Evolutionary conservation across 2,113 vertebrate species (phyloP).

Genomic region (Copsychus sechellarum): DNA sequence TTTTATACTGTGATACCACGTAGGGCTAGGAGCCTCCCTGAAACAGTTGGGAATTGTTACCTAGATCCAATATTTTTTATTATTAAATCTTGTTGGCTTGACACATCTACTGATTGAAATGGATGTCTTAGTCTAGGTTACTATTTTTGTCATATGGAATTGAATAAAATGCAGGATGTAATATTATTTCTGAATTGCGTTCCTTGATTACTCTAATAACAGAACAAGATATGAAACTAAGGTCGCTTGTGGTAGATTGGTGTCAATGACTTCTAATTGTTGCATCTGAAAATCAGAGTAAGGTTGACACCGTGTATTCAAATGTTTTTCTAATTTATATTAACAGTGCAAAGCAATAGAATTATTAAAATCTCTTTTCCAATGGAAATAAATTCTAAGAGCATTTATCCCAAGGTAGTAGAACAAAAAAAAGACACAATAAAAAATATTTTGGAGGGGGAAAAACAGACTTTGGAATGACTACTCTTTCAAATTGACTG

Average conservation of each 20-base stretch:
- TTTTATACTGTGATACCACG: slow-evolving; percentile 80
- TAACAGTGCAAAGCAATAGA: slow-evolving; percentile 4
- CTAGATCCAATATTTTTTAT: slow-evolving; percentile 82
- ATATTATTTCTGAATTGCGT: slow-evolving; percentile 73
- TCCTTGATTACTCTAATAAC: slow-evolving; percentile 69
- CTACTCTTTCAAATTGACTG: not conserved
- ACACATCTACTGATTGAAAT: slow-evolving; percentile 81
- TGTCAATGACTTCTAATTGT: slow-evolving; percentile 10
- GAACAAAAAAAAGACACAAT: not conserved
- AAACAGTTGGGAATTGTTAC: slow-evolving; percentile 70
- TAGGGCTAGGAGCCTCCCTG: slow-evolving; percentile 72
- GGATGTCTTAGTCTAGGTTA: slow-evolving; percentile 82
- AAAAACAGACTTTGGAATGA: not conserved
- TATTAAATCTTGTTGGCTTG: slow-evolving; percentile 80
- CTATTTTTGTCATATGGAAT: slow-evolving; percentile 83
- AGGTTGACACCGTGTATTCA: not conserved
- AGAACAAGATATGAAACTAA: not conserved
- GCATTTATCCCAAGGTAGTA: not conserved
- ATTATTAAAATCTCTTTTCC: slow-evolving; percentile 14
- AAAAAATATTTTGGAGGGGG: not conserved
- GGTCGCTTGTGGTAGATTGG: not conserved
- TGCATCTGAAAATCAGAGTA: not conserved
- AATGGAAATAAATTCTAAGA: not conserved
- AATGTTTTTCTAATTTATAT: slow-evolving; percentile 34
- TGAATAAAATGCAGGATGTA: slow-evolving; percentile 84